phyloP scores from a whole-genome alignment of 1,140 invertebrate species.

The Gerris buenoi region DNA sequence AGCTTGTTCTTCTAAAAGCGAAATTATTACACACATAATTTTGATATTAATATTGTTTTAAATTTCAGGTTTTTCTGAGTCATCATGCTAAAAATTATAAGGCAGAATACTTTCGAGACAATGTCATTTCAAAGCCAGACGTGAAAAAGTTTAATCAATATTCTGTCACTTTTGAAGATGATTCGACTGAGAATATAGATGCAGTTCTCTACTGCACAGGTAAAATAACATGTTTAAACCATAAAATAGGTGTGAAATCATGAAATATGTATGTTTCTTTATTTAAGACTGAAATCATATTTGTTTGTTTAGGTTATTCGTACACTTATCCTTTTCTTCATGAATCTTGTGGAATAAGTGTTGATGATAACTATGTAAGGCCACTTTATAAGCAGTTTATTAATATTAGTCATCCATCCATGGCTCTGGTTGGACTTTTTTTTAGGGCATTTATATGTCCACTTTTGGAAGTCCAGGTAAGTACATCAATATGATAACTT shows the following conservation, averaged over 20 bases:
- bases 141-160: constrained; percentile 12
- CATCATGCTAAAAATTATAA: constrained; percentile 22
- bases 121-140: constrained; percentile 20
- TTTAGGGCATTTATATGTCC: background rate
- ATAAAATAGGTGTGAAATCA: background rate
- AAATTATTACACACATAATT: too few relatives aligned
- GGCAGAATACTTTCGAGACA: constrained; percentile 18
- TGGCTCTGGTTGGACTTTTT: background rate
- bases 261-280: background rate
- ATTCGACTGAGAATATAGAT: constrained; percentile 27
- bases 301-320: background rate
- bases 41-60: too few relatives aligned
- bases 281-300: background rate
- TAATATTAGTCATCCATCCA: background rate
- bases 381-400: background rate
- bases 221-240: constrained; percentile 8
- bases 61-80: constrained; percentile 24
- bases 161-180: constrained; percentile 20
- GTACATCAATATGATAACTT: too few relatives aligned
- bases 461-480: background rate
- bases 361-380: background rate
- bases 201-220: constrained; percentile 34
- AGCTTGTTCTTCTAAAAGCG: too few relatives aligned
- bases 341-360: background rate
- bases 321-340: background rate